A percentile compares a stretch with the other conserved stretches of the same genome.
Conservation (phyloP, 2,113 vertebrate species). For the Apodemus sylvaticus region DNA sequence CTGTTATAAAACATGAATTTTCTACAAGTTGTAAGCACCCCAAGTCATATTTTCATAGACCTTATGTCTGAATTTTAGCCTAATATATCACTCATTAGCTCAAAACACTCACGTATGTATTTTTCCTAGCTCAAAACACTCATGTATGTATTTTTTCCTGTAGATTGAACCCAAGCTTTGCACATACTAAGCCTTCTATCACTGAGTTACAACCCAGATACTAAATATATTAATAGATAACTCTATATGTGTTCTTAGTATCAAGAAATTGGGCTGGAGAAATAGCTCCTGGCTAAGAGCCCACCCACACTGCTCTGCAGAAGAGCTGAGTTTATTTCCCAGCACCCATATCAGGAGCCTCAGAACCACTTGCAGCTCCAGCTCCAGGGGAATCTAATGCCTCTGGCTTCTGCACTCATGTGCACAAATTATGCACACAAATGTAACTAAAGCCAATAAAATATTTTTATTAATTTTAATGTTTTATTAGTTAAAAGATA, state of each 20-base stretch:
- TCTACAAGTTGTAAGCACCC: neutral
- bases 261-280: neutral
- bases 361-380: neutral
- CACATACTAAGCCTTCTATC: neutral
- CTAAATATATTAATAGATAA: neutral
- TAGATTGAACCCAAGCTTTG: neutral
- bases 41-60: neutral
- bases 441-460: neutral
- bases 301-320: neutral
- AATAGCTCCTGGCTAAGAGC: neutral
- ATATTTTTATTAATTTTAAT: neutral
- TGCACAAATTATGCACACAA: neutral
- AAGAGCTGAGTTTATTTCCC: neutral
- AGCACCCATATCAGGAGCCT: neutral
- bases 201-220: neutral
- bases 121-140: neutral
- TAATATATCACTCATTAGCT: neutral
- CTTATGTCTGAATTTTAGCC: neutral
- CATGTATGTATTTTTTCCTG: neutral
- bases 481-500: neutral
- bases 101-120: neutral
- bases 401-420: neutral
- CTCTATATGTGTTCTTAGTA: neutral
- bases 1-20: slow-evolving; percentile 9
- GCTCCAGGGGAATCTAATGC: neutral